Evolutionary conservation across 2,888 invertebrate species (phyloP), one percentile per base, ranked within the genome.

Genomic region (Leucozona laternaria): DNA sequence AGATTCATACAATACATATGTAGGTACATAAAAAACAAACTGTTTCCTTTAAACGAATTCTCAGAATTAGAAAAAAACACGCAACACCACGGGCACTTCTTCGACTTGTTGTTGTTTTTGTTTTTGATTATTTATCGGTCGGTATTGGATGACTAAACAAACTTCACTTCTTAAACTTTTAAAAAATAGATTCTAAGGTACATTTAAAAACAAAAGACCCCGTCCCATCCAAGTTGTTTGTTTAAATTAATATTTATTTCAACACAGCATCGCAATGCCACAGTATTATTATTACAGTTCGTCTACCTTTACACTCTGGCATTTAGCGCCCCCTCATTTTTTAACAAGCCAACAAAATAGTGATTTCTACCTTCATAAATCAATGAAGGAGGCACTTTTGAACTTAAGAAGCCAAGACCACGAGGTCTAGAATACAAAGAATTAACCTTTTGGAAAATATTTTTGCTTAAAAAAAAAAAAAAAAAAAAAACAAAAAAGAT

Each of bases 231-330:
- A 8, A 60, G 22, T 22, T 60, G 60, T 40, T 22, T 60, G 60
- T 40, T 37, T 37, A 22, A 58, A 58, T 58, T 15, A 22, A 60
- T 15, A 31, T 57, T 22, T 60, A n/a, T 40, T 22, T 60, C 60
- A 60, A 60, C 60, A 60, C 20, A 60, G 22, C n/a, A 0, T n/a
- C 22, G 1, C 8, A 22, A 25, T 25, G 6, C 22, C 50, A 53
- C 10, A 6, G 5, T 31, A 8, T 60, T 60, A 60, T 60, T 40
- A 22, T 60, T 40, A 40, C 10, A 60, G 60, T 60, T 60, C 60
- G 8, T 60, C 25, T 60, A 60, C 60, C 60, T 60, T 22, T 22
- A 1, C 22, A 22, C 10, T 3, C 5, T 13, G 28, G 17, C 7
- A 13, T 57, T 17, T 22, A 15, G 37, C 40, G 15, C 58, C 40